Conservation (phyloP, 1,140 invertebrate species). For the Neuroterus valhalla region DNA sequence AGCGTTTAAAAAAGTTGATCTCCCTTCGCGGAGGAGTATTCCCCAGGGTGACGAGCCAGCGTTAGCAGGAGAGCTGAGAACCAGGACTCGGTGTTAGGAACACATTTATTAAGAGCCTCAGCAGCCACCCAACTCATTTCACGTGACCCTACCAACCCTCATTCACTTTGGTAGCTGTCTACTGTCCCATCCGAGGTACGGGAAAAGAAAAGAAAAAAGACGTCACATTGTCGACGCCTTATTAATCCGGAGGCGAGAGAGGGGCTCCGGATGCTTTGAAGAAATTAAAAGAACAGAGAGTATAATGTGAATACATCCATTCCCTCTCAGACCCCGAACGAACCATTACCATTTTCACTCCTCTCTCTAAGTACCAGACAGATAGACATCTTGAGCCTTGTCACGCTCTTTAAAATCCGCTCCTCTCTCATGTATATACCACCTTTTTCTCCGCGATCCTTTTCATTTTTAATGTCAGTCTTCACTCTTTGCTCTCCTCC, state of each 20-base stretch:
- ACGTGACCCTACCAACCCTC: slow-evolving; percentile 62
- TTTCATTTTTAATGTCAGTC: slow-evolving; percentile 61
- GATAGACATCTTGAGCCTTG: slow-evolving; percentile 72
- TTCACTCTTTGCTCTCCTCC: slow-evolving; percentile 44
- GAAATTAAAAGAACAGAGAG: slow-evolving; percentile 75
- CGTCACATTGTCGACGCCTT: slow-evolving; percentile 73
- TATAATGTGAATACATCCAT: slow-evolving; percentile 75
- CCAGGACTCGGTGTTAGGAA: slow-evolving; percentile 57
- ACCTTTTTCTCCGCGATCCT: slow-evolving; percentile 53
- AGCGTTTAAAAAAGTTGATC: slow-evolving; percentile 68
- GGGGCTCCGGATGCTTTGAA: slow-evolving; percentile 68
- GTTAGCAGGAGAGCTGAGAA: slow-evolving; percentile 29
- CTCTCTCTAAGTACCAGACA: slow-evolving; percentile 67
- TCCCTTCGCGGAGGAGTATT: slow-evolving; percentile 69
- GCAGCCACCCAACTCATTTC: slow-evolving; percentile 54
- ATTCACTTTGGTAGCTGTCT: slow-evolving; percentile 68
- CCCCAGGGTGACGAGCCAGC: slow-evolving; percentile 56
- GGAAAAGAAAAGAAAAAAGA: slow-evolving; percentile 65
- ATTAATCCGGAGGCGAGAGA: slow-evolving; percentile 70
- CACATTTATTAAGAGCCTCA: slow-evolving; percentile 69
- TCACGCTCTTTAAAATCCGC: slow-evolving; percentile 71
- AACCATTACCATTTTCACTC: slow-evolving; percentile 70
- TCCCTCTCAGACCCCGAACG: slow-evolving; percentile 55
- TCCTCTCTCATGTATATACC: slow-evolving; percentile 50
- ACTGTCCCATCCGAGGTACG: slow-evolving; percentile 57